phyloP scores from a whole-genome alignment of 2,113 vertebrate genomes.

The Vombatus ursinus region DNA sequence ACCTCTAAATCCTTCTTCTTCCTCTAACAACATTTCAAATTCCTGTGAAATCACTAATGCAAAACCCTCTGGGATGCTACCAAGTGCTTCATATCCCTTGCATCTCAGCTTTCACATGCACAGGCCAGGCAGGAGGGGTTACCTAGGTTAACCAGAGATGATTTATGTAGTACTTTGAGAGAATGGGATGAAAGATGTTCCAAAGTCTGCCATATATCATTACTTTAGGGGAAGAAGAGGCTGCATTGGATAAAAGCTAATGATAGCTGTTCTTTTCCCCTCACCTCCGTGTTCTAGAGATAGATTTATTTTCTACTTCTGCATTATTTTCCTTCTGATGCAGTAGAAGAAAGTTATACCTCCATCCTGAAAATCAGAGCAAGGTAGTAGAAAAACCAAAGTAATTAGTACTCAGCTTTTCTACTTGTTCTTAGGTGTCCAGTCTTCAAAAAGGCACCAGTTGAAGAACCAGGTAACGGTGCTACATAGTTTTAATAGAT shows the following conservation, averaged over 20 bases:
- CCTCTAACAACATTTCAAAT: not conserved
- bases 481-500: not conserved
- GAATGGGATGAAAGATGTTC: not conserved
- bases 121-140: not conserved
- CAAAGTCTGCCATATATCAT: not conserved
- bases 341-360: not conserved
- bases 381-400: rapidly evolving
- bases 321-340: not conserved
- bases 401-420: not conserved
- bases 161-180: not conserved
- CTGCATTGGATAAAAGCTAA: not conserved
- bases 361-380: not conserved
- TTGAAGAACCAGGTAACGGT: not conserved
- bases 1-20: not conserved
- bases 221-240: not conserved
- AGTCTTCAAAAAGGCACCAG: not conserved
- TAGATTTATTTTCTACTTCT: not conserved
- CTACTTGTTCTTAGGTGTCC: not conserved
- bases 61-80: not conserved
- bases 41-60: not conserved
- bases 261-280: not conserved
- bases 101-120: not conserved
- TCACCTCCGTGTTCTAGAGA: not conserved
- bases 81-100: not conserved
- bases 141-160: not conserved